Conservation (phyloP, 2,113 vertebrate species). For the Calidris pugnax region DNA sequence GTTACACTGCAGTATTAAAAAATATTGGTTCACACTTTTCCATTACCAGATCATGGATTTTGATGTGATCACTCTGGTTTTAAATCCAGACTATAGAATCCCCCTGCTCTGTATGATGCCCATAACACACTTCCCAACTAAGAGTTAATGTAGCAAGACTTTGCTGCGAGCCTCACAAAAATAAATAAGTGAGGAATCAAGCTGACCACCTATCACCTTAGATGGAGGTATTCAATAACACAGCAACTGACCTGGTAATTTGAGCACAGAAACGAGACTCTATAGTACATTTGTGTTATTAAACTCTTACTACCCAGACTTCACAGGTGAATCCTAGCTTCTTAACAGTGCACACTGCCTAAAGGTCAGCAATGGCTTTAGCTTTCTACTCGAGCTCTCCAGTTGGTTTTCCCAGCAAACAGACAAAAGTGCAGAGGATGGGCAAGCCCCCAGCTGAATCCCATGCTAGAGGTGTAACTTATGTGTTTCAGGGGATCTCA, state of each 20-base stretch:
- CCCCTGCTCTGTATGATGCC: no score
- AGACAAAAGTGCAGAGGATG: neutral
- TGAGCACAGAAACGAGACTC: neutral
- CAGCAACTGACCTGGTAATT: neutral
- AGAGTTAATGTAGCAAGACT: neutral
- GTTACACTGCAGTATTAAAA: neutral
- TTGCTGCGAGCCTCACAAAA: neutral
- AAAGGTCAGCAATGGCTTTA: neutral
- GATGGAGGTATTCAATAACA: neutral
- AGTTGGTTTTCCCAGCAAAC: neutral
- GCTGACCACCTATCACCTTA: neutral
- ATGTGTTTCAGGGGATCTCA: neutral
- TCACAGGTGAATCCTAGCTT: neutral
- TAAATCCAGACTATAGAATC: neutral
- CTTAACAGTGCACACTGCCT: neutral
- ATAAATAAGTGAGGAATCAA: neutral
- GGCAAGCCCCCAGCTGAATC: neutral
- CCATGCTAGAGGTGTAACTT: neutral
- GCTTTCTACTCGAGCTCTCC: neutral
- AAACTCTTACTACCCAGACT: neutral
- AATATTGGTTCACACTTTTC: neutral
- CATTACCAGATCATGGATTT: neutral
- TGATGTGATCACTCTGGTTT: neutral
- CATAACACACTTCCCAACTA: neutral
- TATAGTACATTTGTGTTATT: neutral